Base-by-base conservation (phyloP, 1,140 invertebrate species). In the Eumeta japonica region DNA sequence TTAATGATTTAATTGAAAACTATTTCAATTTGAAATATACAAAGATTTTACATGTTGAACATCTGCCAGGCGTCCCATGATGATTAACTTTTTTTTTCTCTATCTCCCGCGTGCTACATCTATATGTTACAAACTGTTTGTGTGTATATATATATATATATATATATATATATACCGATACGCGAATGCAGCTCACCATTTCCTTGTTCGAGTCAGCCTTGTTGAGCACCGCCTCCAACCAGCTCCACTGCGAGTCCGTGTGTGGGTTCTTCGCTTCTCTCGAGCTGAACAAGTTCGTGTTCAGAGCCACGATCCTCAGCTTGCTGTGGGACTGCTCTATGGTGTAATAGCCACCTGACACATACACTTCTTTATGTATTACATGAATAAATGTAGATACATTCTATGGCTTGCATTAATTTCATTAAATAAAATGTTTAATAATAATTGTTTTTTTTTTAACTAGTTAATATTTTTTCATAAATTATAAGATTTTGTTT, bases 271-370 rank as follows among this genome's bases (percentile, higher is more conserved):
- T 55, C 1, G 57, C 58, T 31, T 73, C 61, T 3, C 61, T 56
- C 3, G 60, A 47, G 12, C 58, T 54, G 47, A 76, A 73, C 34
- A 93, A 77, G 74, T 92, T 92, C 15, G 92, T 94, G 73, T 95
- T 94, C 3, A 94, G 73, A 1, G 85, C 89, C 28, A 95, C 82
- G 39, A 94, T 88, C 34, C 88, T 78, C 10, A 93, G 79, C 48
- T 87, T 88, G 50, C 84, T 81, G 38, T 83, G 82, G 41, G 86
- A 87, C 55, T 86, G 83, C 53, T 90, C 89, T 48, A 90, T 86
- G 35, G 88, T 88, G 67, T 94, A 94, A 73, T 90, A 94, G 24
- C 88, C 92, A 58, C 89, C 89, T 93, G 76, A 35, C 77, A 81
- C n/a, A n/a, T n/a, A n/a, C n/a, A n/a, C n/a, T n/a, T n/a, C n/a